phyloP scores from a whole-genome alignment of 2,888 invertebrate genomes.

The Alloplasta piceator region DNA sequence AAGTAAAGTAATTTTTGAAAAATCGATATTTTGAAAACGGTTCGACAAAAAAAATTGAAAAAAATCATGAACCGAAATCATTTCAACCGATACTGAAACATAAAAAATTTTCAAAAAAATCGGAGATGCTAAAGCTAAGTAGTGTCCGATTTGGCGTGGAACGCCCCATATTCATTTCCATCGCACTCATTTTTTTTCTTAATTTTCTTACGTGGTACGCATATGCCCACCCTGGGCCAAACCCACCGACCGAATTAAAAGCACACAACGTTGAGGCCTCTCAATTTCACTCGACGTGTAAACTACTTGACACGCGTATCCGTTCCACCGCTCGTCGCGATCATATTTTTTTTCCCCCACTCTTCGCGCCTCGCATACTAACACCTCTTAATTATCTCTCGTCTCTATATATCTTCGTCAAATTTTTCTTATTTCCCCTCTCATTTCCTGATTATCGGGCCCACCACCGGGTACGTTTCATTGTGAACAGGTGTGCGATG shows the following conservation, averaged over 20 bases:
- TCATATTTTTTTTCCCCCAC: slow-evolving; percentile 38
- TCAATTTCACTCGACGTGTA: slow-evolving; percentile 47
- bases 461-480: background rate
- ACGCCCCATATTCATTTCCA: background rate
- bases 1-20: too few species aligned
- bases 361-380: background rate
- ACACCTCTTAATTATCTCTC: too few species aligned
- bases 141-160: too few species aligned
- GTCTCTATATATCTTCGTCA: background rate
- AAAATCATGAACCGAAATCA: too few species aligned
- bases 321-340: slow-evolving; percentile 67
- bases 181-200: background rate
- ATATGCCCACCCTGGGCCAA: background rate
- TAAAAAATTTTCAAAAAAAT: too few species aligned
- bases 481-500: background rate
- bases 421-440: slow-evolving; percentile 14
- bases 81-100: too few species aligned
- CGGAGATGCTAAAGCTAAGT: too few species aligned
- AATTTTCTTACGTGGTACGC: background rate
- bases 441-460: slow-evolving; percentile 27
- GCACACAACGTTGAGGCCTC: slow-evolving; percentile 6
- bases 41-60: too few species aligned
- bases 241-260: slow-evolving; percentile 41
- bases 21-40: too few species aligned
- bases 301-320: slow-evolving; percentile 72